A percentile compares a stretch with the other conserved stretches of the same genome.
Conservation (phyloP, 2,113 vertebrate genomes). For the Varanus komodoensis region DNA sequence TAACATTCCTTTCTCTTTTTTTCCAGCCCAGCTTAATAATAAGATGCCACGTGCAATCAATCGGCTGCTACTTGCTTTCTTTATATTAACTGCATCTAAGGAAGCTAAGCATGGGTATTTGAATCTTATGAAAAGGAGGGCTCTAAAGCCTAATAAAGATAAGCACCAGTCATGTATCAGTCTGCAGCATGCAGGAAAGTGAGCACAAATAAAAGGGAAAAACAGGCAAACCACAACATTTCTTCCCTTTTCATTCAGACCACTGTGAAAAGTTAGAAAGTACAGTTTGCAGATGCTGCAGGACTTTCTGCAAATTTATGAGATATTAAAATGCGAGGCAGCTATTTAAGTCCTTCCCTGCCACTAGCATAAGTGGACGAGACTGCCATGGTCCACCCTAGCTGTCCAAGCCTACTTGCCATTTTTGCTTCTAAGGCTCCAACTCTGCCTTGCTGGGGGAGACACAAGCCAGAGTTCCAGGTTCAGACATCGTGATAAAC, state of each 20-base stretch:
- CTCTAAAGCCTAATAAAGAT: slow-evolving; percentile 41
- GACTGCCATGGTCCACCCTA: not conserved
- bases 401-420: not conserved
- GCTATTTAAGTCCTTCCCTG: not conserved
- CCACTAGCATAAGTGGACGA: too few relatives aligned
- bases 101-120: slow-evolving; percentile 31
- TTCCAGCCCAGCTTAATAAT: slow-evolving; percentile 71
- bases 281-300: slow-evolving; percentile 22
- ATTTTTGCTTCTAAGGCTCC: not conserved
- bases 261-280: not conserved
- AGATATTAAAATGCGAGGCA: not conserved
- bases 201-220: slow-evolving; percentile 36
- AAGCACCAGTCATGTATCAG: slow-evolving; percentile 11
- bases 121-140: not conserved
- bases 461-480: too few relatives aligned
- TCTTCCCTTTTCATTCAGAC: not conserved
- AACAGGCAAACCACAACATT: slow-evolving; percentile 20
- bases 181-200: slow-evolving; percentile 13
- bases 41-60: slow-evolving; percentile 72
- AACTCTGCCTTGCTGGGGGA: too few relatives aligned
- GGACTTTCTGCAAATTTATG: not conserved
- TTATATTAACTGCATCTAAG: slow-evolving; percentile 29
- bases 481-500: too few relatives aligned
- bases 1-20: slow-evolving; percentile 76
- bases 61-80: slow-evolving; percentile 68